Evolutionary conservation across 2,797 vertebrate genomes (phyloP), one percentile per base, ranked within the genome.

Genomic region (Salmo trutta): DNA sequence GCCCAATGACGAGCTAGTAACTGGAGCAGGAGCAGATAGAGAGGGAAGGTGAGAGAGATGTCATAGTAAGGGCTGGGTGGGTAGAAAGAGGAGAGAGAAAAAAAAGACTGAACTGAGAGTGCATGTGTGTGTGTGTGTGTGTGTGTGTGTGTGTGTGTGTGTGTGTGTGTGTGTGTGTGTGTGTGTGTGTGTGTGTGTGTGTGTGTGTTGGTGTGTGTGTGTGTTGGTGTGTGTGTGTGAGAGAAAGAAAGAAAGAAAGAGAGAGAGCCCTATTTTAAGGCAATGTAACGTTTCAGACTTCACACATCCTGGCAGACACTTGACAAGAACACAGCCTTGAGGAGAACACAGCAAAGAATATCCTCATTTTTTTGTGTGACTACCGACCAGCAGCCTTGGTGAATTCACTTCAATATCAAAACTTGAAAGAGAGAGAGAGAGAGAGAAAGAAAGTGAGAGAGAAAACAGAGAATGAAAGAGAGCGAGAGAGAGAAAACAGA

Each of bases 11-110:
- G 4, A 64, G 59, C 59, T 27, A 64, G 17, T 68, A 19, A 12
- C 27, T 4, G 29, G 31, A 47, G 67, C n/a, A 67, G 12, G 16
- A 69, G 4, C 19, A 21, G 59, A 82, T 5, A n/a, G 27, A 75
- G 15, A 21, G 51, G 75, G 21, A 65, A 15, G 8, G 33, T 47
- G 31, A 8, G 29, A 31, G 79, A 31, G 24, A 47, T n/a, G 29
- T 67, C 15, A 67, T 33, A 56, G 16, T 6, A 56, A 17, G 19
- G 54, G 53, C 71, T 1, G 10, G 5, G 41, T 41, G 16, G 52
- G 5, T 64, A 56, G 8, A 73, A 69, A 36, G 33, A 19, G 15
- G 74, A 31, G 3, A 59, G 75, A 69, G 36, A 67, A 66, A 82
- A 75, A 75, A 54, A 31, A 79, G 78, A 12, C 31, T 33, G 19